These are phyloP conservation scores for Sinopyrophorus schimmeli DNA, from an alignment of 2,888 invertebrate species.

Conservation along the genomic window DNA sequence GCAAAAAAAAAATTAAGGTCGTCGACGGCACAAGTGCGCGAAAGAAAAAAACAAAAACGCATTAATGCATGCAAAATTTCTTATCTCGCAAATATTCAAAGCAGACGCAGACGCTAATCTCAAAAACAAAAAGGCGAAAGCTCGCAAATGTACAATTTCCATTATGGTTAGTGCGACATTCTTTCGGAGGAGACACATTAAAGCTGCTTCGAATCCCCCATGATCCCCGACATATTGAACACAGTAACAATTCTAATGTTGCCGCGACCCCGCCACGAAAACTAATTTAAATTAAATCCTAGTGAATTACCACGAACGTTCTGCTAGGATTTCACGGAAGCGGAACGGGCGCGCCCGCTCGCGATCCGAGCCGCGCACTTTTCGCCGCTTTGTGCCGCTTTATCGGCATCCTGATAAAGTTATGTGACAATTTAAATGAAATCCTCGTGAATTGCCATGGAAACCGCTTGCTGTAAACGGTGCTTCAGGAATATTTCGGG, in stretches of 20 bases:
- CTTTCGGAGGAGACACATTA: conserved; percentile 33
- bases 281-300: conserved; percentile 78
- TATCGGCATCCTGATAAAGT: conserved; percentile 29
- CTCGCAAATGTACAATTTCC: conserved; percentile 28
- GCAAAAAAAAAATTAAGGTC: too few species aligned
- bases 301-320: conserved; percentile 65
- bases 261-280: conserved; percentile 55
- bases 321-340: conserved; percentile 35
- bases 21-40: too few species aligned
- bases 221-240: conserved; percentile 46
- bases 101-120: conserved; percentile 15
- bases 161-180: conserved; percentile 31
- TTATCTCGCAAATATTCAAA: conserved; percentile 5
- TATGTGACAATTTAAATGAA: conserved; percentile 54
- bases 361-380: neutral
- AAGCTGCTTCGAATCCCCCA: conserved; percentile 35
- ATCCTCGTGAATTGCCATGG: conserved; percentile 55
- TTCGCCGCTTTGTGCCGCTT: conserved; percentile 37
- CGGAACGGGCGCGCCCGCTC: conserved; percentile 26
- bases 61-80: too few species aligned
- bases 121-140: conserved; percentile 17
- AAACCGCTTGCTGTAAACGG: conserved; percentile 50
- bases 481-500: conserved; percentile 39
- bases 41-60: too few species aligned
- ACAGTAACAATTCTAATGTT: conserved; percentile 48